Conservation (phyloP, 1,140 invertebrate species). For the Aporrectodea caliginosa region DNA sequence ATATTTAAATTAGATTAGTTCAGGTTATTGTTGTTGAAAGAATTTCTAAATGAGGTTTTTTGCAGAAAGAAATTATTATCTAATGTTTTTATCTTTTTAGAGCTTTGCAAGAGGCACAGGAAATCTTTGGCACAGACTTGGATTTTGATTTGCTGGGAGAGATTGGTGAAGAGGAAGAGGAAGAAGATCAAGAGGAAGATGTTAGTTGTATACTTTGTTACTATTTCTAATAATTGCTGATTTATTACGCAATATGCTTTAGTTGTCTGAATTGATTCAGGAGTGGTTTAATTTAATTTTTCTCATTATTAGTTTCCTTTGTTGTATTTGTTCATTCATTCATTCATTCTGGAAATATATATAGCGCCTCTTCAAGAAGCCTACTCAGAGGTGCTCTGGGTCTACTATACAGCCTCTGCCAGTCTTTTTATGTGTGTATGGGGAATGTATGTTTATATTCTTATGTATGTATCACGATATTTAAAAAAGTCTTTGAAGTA, state of each 20-base stretch:
- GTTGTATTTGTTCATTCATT: too few relatives aligned
- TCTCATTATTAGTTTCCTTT: background rate
- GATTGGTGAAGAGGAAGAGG: constrained; percentile 80
- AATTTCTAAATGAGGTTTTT: background rate
- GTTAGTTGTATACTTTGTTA: constrained; percentile 15
- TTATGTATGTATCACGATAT: too few relatives aligned
- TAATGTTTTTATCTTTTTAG: constrained; percentile 54
- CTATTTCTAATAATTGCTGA: constrained; percentile 4
- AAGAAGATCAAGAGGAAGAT: constrained; percentile 61
- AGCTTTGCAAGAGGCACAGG: constrained; percentile 94
- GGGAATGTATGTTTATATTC: background rate
- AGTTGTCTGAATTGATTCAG: background rate
- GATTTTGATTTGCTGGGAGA: constrained; percentile 93
- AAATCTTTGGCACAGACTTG: constrained; percentile 97
- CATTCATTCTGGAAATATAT: too few relatives aligned
- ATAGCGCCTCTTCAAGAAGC: too few relatives aligned
- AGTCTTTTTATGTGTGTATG: background rate
- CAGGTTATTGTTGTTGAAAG: background rate
- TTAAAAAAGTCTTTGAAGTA: too few relatives aligned
- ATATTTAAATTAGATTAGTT: constrained; percentile 10
- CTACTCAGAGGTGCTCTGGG: background rate
- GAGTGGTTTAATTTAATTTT: background rate
- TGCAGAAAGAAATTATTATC: background rate
- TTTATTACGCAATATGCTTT: background rate
- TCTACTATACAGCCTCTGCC: background rate